phyloP scores from a whole-genome alignment of 1,140 invertebrate genomes.

The Pseudomyrmex gracilis region DNA sequence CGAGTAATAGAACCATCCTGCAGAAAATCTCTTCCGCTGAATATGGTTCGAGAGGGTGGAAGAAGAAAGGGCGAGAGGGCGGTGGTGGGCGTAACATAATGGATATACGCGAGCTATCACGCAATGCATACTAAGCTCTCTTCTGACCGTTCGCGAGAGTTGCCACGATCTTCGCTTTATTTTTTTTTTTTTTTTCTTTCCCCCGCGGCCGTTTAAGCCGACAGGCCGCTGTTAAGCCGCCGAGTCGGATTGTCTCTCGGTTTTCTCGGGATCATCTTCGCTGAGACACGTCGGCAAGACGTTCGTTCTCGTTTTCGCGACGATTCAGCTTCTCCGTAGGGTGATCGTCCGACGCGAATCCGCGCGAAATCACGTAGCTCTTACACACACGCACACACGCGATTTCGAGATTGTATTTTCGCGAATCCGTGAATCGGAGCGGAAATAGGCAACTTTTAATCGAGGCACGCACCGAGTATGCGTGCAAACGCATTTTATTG shows the following conservation, averaged over 20 bases:
- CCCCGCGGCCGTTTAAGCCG: not conserved
- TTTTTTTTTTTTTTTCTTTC: slow-evolving; percentile 62
- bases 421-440: not conserved
- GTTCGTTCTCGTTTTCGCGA: not conserved
- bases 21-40: slow-evolving; percentile 76
- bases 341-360: slow-evolving; percentile 2
- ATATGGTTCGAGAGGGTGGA: slow-evolving; percentile 62
- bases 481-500: slow-evolving; percentile 28
- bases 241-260: slow-evolving; percentile 47
- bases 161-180: slow-evolving; percentile 7
- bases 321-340: not conserved
- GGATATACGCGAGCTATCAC: slow-evolving; percentile 69
- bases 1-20: slow-evolving; percentile 75
- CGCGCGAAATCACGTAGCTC: not conserved
- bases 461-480: not conserved
- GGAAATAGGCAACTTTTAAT: slow-evolving; percentile 14
- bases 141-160: slow-evolving; percentile 66
- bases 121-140: slow-evolving; percentile 75
- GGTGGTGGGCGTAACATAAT: slow-evolving; percentile 71
- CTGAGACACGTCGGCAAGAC: not conserved
- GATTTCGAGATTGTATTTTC: not conserved
- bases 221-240: slow-evolving; percentile 57
- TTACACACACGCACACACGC: not conserved
- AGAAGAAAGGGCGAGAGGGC: not conserved
- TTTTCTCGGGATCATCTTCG: slow-evolving; percentile 39